Percentiles rank a stretch among this genome's conserved stretches.
Evolutionary conservation across 2,113 vertebrate species (phyloP).

Genomic region (Eulemur macaco): DNA sequence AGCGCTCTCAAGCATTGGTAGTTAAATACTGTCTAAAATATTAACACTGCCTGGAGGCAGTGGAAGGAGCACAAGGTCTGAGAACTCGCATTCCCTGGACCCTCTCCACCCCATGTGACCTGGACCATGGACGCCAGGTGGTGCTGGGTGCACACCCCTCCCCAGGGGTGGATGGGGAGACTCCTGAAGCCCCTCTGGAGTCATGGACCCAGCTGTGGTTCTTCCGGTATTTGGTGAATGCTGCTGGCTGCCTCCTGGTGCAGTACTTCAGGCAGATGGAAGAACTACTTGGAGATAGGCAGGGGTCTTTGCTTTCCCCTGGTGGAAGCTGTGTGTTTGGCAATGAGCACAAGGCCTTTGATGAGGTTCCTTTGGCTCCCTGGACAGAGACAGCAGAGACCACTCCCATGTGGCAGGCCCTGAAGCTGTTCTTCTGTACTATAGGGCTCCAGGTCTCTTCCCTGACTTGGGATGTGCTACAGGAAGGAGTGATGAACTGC

Average conservation of each 20-base stretch:
- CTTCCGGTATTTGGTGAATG: slow-evolving; percentile 93
- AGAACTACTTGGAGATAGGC: slow-evolving; percentile 95
- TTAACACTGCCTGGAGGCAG: not conserved
- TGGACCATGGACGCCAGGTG: slow-evolving; percentile 77
- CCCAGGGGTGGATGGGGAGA: slow-evolving; percentile 80
- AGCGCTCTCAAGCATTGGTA: not conserved
- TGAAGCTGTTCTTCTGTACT: slow-evolving; percentile 93
- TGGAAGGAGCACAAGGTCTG: too few species aligned
- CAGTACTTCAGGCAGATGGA: slow-evolving; percentile 90
- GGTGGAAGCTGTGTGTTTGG: slow-evolving; percentile 94
- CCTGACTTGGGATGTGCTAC: slow-evolving; percentile 97
- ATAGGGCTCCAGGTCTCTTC: slow-evolving; percentile 95
- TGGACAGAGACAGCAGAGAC: slow-evolving; percentile 87
- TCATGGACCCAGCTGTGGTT: slow-evolving; percentile 94
- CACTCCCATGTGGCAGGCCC: slow-evolving; percentile 87
- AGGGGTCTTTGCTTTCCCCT: slow-evolving; percentile 93
- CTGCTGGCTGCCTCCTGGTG: slow-evolving; percentile 94
- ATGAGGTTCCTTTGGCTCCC: slow-evolving; percentile 84
- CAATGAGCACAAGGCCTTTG: slow-evolving; percentile 89
- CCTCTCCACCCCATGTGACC: too few species aligned
- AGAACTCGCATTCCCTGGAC: too few species aligned
- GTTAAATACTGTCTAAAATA: not conserved
- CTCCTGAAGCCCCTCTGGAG: slow-evolving; percentile 80
- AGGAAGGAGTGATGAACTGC: slow-evolving; percentile 97
- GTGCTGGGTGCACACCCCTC: slow-evolving; percentile 81